A percentile compares a stretch with the other conserved stretches of the same genome.
phyloP scores from a whole-genome alignment of 2,888 invertebrate species.

The Penaeus monodon region DNA sequence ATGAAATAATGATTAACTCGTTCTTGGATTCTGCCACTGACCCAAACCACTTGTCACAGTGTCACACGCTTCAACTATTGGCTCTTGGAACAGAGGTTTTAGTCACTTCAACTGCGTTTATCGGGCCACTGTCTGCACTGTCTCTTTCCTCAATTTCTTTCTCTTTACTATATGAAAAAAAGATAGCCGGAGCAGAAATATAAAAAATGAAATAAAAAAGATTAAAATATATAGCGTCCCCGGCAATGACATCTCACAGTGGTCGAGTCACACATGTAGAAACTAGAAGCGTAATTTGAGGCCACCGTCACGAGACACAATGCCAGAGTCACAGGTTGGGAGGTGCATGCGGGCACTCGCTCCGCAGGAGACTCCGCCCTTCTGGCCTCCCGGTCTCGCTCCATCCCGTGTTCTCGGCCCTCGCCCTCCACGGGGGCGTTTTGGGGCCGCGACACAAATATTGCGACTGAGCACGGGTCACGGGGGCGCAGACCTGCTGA shows the following conservation, averaged over 20 bases:
- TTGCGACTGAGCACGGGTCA: too few species aligned
- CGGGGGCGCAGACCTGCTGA: background rate
- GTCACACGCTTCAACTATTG: background rate
- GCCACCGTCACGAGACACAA: conserved; percentile 36
- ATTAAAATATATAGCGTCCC: conserved; percentile 35
- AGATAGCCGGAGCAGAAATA: background rate
- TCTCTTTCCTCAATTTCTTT: background rate
- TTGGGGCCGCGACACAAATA: too few species aligned
- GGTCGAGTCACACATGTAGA: conserved; percentile 25
- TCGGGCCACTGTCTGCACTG: background rate
- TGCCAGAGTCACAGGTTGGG: conserved; percentile 24
- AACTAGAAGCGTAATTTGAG: conserved; percentile 45
- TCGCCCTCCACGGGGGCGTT: too few species aligned
- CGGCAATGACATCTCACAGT: conserved; percentile 23
- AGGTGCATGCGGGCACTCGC: background rate
- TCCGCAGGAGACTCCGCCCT: background rate
- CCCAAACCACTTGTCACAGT: conserved; percentile 10
- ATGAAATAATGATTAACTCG: background rate
- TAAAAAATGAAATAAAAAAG: background rate
- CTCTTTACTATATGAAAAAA: background rate
- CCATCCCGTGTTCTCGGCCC: background rate
- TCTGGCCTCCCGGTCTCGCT: background rate
- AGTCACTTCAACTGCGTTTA: background rate
- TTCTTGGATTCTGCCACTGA: conserved; percentile 18
- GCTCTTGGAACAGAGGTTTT: conserved; percentile 8